Evolutionary conservation across 2,797 vertebrate species (phyloP).

Genomic region (Diglossa cyanea): DNA sequence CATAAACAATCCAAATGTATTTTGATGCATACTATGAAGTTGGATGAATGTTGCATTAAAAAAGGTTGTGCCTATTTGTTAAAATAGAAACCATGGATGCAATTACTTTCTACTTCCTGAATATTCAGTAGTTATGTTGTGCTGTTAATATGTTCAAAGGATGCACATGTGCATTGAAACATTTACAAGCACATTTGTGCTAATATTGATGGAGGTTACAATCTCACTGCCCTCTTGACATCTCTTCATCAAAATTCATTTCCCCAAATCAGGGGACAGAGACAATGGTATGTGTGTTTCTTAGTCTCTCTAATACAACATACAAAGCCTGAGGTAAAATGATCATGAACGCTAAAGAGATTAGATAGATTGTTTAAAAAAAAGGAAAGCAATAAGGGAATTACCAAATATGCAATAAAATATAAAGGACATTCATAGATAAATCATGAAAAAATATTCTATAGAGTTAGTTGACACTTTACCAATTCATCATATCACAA

Average conservation of each 20-base stretch:
- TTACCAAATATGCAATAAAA: background rate
- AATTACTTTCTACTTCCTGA: background rate
- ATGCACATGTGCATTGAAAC: background rate
- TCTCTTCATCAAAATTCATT: background rate
- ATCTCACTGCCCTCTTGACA: background rate
- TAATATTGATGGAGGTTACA: background rate
- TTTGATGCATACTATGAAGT: constrained; percentile 1
- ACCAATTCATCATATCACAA: background rate
- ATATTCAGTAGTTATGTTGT: background rate
- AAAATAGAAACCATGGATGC: background rate
- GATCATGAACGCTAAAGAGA: background rate
- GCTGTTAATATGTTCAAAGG: background rate
- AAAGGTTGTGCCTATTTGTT: background rate
- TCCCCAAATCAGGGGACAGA: background rate
- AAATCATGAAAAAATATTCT: background rate
- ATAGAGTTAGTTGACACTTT: background rate
- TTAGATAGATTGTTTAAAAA: background rate
- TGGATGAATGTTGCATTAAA: background rate
- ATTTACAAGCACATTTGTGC: background rate
- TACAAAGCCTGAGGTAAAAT: background rate
- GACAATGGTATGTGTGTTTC: background rate
- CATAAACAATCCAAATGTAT: constrained; percentile 35
- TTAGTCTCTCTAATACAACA: background rate
- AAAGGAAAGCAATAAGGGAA: background rate
- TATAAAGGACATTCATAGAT: background rate